These are phyloP conservation scores for Actinostola sp. DNA, from an alignment of 92 coral and sea anemone genomes.

Conservation along the genomic window DNA sequence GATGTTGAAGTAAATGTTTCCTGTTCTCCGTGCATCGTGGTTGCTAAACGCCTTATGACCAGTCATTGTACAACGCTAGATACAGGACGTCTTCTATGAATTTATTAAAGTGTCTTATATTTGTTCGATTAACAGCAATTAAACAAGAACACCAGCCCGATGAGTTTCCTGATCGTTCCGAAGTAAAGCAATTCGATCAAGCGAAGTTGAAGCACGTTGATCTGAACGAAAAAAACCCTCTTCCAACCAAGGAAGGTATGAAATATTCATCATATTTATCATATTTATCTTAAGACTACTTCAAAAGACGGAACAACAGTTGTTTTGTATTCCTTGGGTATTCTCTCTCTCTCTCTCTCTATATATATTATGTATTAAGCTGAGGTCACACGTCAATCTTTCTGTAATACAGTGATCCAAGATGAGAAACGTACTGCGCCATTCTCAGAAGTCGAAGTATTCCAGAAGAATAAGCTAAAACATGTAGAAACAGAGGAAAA, in stretches of 20 bases:
- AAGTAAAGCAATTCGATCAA: slow-evolving; percentile 62
- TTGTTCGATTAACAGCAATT: slow-evolving; percentile 50
- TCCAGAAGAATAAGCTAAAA: slow-evolving; percentile 81
- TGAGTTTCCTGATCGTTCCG: slow-evolving; percentile 73
- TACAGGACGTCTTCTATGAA: not conserved
- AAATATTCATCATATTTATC: slow-evolving; percentile 4
- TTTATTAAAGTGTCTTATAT: not conserved
- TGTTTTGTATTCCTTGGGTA: not conserved
- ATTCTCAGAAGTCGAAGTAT: slow-evolving; percentile 93
- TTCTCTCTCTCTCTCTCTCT: not conserved
- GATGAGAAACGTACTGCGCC: slow-evolving; percentile 98
- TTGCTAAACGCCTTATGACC: too few relatives aligned
- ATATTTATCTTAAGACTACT: not conserved
- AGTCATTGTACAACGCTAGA: not conserved
- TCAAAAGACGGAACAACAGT: not conserved
- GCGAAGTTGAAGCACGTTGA: slow-evolving; percentile 78
- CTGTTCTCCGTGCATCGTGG: not conserved
- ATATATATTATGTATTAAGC: not conserved
- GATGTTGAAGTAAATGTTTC: not conserved
- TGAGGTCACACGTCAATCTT: slow-evolving; percentile 21
- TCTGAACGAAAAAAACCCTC: slow-evolving; percentile 74
- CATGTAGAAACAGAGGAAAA: slow-evolving; percentile 90
- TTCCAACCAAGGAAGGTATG: slow-evolving; percentile 72
- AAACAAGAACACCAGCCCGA: slow-evolving; percentile 89
- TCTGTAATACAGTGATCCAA: slow-evolving; percentile 66